phyloP scores from a whole-genome alignment of 2,113 vertebrate species.

The Platysternon megacephalum region DNA sequence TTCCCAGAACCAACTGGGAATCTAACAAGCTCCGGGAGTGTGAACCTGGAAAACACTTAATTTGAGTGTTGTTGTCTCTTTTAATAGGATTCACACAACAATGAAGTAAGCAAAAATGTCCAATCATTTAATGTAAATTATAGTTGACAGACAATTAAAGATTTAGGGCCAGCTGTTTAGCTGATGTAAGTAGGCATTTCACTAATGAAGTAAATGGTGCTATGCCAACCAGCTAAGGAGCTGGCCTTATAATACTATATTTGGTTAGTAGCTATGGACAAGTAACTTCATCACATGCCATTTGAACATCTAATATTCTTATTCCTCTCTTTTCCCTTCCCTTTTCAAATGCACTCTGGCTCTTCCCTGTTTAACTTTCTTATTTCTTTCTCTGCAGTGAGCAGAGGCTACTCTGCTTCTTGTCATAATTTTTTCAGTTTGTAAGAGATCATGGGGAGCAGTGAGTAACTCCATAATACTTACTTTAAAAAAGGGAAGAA shows the following conservation, averaged over 20 bases:
- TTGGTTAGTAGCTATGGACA: not conserved
- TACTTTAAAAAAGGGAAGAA: too few species aligned
- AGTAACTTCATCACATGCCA: not conserved
- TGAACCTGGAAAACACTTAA: not conserved
- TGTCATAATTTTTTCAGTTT: slow-evolving; percentile 49
- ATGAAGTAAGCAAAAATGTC: not conserved
- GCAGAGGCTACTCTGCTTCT: slow-evolving; percentile 16
- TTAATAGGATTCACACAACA: not conserved
- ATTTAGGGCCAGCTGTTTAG: not conserved
- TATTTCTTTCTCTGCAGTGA: slow-evolving; percentile 31
- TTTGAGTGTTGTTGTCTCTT: not conserved
- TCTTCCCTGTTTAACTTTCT: slow-evolving; percentile 44
- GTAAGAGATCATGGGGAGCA: slow-evolving; percentile 32
- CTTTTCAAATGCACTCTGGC: slow-evolving; percentile 36
- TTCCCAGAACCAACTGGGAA: not conserved
- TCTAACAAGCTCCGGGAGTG: not conserved
- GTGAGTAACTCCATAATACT: slow-evolving; percentile 48
- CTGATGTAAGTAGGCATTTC: too few species aligned
- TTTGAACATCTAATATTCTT: slow-evolving; percentile 12
- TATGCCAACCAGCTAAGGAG: not conserved
- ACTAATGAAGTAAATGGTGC: too few species aligned
- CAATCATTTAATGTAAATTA: not conserved
- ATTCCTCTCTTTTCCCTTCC: slow-evolving; percentile 8
- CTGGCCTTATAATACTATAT: not conserved
- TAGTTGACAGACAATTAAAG: not conserved